Percentiles rank a stretch among this genome's conserved stretches.
These are phyloP conservation scores for Taphrorychus bicolor DNA, from an alignment of 2,888 invertebrate species.

Conservation along the genomic window DNA sequence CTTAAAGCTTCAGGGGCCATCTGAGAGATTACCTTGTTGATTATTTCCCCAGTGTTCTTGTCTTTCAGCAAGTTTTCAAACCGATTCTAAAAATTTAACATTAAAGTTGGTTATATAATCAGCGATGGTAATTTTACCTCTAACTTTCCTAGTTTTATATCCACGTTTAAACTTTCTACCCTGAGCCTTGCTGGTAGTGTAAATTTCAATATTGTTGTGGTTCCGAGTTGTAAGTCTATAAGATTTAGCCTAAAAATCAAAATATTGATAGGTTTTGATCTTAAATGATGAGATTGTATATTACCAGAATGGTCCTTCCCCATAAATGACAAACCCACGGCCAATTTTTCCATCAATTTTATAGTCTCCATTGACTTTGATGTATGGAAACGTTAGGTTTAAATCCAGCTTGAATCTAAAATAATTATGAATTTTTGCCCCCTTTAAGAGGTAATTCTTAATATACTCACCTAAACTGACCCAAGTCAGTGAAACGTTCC, in stretches of 20 bases:
- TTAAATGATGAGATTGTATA: too few relatives aligned
- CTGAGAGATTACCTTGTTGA: conserved; percentile 57
- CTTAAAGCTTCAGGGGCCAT: conserved; percentile 58
- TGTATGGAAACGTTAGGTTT: conserved; percentile 56
- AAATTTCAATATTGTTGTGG: conserved; percentile 51
- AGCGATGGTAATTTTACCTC: conserved; percentile 45
- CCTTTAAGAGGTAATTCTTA: not conserved
- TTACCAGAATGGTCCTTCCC: conserved; percentile 59
- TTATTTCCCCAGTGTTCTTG: conserved; percentile 53
- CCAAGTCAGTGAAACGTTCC: conserved; percentile 53
- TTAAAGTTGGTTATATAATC: not conserved
- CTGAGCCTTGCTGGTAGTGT: conserved; percentile 47
- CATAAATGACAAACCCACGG: conserved; percentile 53
- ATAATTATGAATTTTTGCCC: not conserved
- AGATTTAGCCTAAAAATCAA: conserved; percentile 53
- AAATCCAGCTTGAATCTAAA: conserved; percentile 51
- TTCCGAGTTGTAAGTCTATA: conserved; percentile 53
- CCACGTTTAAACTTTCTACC: conserved; percentile 51
- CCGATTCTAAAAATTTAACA: conserved; percentile 49
- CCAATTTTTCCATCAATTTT: conserved; percentile 55
- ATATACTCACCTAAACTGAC: conserved; percentile 44
- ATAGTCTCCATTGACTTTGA: conserved; percentile 57
- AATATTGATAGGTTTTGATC: too few relatives aligned
- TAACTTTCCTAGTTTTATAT: conserved; percentile 53
- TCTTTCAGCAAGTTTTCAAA: conserved; percentile 58